A percentile compares a stretch with the other conserved stretches of the same genome.
Conservation (phyloP, 2,888 invertebrate genomes). For the Griposia aprilina region DNA sequence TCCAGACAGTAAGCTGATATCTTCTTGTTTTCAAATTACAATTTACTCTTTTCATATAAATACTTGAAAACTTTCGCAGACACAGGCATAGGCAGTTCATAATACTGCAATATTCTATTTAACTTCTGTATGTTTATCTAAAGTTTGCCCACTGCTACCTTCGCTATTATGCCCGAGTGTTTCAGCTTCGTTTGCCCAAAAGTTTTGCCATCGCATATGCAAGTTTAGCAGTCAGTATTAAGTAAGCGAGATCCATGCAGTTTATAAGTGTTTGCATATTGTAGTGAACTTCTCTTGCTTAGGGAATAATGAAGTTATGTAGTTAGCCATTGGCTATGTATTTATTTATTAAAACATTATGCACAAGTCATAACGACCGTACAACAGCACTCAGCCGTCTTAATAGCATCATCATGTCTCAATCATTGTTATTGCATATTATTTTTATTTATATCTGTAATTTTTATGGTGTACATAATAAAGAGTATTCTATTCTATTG, state of each 20-base stretch:
- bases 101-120: constrained; percentile 45
- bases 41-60: background rate
- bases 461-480: too few species aligned
- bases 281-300: constrained; percentile 15
- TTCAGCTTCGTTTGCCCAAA: constrained; percentile 55
- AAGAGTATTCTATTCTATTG: too few species aligned
- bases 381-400: background rate
- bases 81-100: constrained; percentile 14
- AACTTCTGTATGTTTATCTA: constrained; percentile 38
- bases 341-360: background rate
- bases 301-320: background rate
- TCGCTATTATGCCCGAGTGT: constrained; percentile 39
- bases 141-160: constrained; percentile 46
- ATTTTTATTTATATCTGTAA: too few species aligned
- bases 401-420: background rate
- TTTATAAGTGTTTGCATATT: constrained; percentile 57
- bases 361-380: background rate
- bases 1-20: background rate
- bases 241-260: constrained; percentile 53
- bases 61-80: background rate
- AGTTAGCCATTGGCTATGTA: too few species aligned
- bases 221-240: constrained; percentile 52
- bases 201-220: constrained; percentile 48
- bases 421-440: background rate
- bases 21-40: background rate